Evolutionary conservation across 1,140 invertebrate species (phyloP), one percentile per base, ranked within the genome.

Genomic region (Scaptomyza pallida): DNA sequence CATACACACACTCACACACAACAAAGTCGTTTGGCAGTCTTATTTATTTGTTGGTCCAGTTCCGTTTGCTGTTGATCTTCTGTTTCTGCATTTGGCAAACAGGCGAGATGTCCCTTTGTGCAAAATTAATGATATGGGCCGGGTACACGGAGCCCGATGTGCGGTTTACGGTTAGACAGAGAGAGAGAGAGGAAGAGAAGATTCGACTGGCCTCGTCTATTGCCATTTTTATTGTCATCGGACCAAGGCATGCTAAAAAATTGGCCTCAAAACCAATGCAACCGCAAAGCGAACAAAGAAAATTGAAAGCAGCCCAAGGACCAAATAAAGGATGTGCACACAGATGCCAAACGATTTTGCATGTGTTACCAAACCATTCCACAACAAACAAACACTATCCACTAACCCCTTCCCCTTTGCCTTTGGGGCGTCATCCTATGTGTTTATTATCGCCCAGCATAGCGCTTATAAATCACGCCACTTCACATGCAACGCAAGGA

Each of bases 211-310:
- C 61, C 59, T 68, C 78, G 51, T 64, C 73, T 77, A 77, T 83
- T 86, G 63, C 76, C 77, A 73, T 83, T 83, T 86, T 83, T 83
- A 83, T 83, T 83, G 81, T 83, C 80, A 83, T 76, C 72, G 72
- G 51, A 59, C 59, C 33, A 37, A 37, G 33, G 56, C 78, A 74
- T 80, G 76, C 26, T 73, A 76, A 80, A 80, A 80, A 80, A 69
- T 63, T 65, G 54, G 26, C 71, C 75, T 60, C 47, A 63, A 82
- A 72, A 61, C 62, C 73, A 67, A 52, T 63, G 76, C 61, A 80
- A 72, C 54, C 68, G 51, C 57, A 71, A 55, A 71, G 33, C 60
- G 77, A 73, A 79, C 80, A 83, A 83, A 72, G 76, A 73, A 83
- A 86, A 83, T 83, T 83, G 80, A 83, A 83, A 85, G 76, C 33